Evolutionary conservation across 2,113 vertebrate species (phyloP), one percentile per base, ranked within the genome.

Genomic region (Plestiodon gilberti): DNA sequence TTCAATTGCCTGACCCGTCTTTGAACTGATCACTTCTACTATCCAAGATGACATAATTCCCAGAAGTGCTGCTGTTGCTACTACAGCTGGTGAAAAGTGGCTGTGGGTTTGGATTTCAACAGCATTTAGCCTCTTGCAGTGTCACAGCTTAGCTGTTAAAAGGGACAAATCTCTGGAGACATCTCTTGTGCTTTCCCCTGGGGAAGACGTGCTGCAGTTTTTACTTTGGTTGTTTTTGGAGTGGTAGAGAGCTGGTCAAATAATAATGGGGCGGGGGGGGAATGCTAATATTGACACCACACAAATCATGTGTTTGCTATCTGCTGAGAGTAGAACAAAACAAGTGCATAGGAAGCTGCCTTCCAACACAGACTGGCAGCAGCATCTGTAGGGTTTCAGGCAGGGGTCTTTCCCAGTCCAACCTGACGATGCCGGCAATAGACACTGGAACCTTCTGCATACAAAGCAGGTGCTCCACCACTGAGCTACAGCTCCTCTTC

Each of bases 231-330:
- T 83, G 43, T 75, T 81, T 43, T 67, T 15, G 67, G 59, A 81
- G 38, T 48, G 20, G 35, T 43, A 25, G 33, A 33, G 28, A 81
- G 40, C 57, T 81, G 69, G 69, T 75, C 61, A 69, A 88, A 75
- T 67, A 69, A 61, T 83, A 35, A n/a, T 30, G 71, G 6, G 52
- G 64, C 18, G 20, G 69, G 6, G n/a, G n/a, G 30, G 70, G 65
- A 80, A 74, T 74, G 57, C 85, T 74, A 81, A 86, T 81, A 74
- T 81, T 74, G 40, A 74, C 69, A n/a, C n/a, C n/a, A n/a, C n/a
- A 81, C 43, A 81, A 81, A 81, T 43, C n/a, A 52, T 64, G 57
- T 48, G 55, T 48, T 71, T 86, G 30, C 65, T 73, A 6, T 73
- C 55, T 73, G 35, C 77, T 73, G 38, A 80, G 55, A 40, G 33